These are phyloP conservation scores for Thamnophis elegans DNA, from an alignment of 2,797 vertebrate genomes.

Conservation along the genomic window DNA sequence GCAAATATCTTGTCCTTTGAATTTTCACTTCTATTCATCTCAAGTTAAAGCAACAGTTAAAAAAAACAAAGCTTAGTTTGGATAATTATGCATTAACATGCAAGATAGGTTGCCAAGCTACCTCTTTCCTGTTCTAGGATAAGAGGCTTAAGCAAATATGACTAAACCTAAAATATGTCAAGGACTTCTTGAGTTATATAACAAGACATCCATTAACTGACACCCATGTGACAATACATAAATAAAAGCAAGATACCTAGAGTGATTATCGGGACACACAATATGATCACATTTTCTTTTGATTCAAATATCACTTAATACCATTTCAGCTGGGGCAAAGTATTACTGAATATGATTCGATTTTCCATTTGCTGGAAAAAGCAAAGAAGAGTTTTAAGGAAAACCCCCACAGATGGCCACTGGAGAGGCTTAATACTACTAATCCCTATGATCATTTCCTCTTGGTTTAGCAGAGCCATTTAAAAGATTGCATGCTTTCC, in stretches of 20 bases:
- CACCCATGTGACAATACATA: neutral
- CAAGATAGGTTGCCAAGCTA: neutral
- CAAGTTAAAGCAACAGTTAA: neutral
- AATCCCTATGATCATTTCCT: constrained; percentile 35
- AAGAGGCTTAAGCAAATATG: neutral
- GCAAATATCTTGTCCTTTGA: neutral
- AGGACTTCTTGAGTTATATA: neutral
- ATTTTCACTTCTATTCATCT: neutral
- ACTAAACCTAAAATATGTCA: neutral
- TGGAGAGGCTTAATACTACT: constrained; percentile 42
- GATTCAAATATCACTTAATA: neutral
- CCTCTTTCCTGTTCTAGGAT: neutral
- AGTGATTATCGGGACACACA: neutral
- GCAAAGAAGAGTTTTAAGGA: constrained; percentile 13
- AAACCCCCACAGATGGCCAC: constrained; percentile 24
- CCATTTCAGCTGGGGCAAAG: neutral
- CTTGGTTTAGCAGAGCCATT: constrained; percentile 35
- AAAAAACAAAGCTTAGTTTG: neutral
- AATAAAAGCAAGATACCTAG: neutral
- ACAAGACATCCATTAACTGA: constrained; percentile 12
- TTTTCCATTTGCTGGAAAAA: constrained; percentile 24
- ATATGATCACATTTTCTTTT: neutral
- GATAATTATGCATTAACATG: neutral
- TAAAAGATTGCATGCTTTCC: constrained; percentile 34
- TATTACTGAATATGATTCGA: neutral